Conservation (phyloP, 1,140 invertebrate genomes). For the Triops longicaudatus region DNA sequence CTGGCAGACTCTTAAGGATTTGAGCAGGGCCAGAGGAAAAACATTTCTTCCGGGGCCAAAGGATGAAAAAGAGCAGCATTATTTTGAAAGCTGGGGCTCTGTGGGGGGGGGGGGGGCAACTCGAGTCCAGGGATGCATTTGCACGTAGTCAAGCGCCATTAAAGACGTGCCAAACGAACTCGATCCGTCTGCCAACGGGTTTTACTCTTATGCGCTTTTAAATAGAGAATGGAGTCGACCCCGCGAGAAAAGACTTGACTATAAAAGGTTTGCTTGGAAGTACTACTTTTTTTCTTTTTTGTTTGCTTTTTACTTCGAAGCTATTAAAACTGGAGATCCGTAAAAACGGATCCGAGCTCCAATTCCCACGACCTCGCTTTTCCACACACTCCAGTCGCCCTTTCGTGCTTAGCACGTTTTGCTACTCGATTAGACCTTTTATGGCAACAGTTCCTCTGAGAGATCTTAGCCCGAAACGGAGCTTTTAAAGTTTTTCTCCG, state of each 20-base stretch:
- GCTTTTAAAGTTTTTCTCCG: neutral
- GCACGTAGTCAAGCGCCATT: conserved; percentile 11
- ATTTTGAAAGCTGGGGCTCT: too few relatives aligned
- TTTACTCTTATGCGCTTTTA: too few relatives aligned
- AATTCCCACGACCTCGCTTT: neutral
- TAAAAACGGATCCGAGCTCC: neutral
- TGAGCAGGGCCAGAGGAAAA: too few relatives aligned
- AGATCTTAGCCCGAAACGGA: neutral
- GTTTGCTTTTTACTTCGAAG: neutral
- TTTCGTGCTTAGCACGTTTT: neutral
- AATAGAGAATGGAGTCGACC: too few relatives aligned
- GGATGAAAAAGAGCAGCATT: too few relatives aligned
- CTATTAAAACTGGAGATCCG: neutral
- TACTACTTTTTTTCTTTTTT: too few relatives aligned
- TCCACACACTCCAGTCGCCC: neutral
- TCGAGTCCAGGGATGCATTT: neutral
- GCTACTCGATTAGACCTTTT: conserved; percentile 15
- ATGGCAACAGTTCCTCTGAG: neutral
- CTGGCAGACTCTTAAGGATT: too few relatives aligned
- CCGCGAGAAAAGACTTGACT: too few relatives aligned
- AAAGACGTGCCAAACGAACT: neutral
- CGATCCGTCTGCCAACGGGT: too few relatives aligned
- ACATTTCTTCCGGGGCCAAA: too few relatives aligned
- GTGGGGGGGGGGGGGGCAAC: too few relatives aligned
- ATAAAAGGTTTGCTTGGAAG: too few relatives aligned